Percentiles rank a stretch among this genome's conserved stretches.
Evolutionary conservation across 2,113 vertebrate species (phyloP).

Genomic region (Anseranas semipalmata): DNA sequence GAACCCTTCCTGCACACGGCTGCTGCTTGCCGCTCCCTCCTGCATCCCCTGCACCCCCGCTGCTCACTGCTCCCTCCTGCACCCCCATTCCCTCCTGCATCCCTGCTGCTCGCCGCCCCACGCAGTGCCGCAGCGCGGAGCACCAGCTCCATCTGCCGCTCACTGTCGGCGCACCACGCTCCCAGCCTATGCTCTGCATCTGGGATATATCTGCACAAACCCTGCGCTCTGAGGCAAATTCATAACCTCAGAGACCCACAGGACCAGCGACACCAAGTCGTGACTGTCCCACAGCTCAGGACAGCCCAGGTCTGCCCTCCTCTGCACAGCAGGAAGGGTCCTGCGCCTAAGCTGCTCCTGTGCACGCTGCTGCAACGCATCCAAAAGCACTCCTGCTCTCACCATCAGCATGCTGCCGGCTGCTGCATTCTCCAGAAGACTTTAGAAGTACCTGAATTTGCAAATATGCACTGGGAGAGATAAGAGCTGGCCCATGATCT

Average conservation of each 20-base stretch:
- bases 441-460: not conserved
- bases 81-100: rapidly evolving
- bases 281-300: rapidly evolving
- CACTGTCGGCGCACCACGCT: rapidly evolving
- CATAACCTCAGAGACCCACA: not conserved
- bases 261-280: rapidly evolving
- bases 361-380: rapidly evolving
- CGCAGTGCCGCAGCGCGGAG: not conserved
- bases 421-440: not conserved
- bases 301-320: not conserved
- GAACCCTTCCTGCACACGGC: not conserved
- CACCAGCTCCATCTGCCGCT: conserved; percentile 45
- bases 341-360: not conserved
- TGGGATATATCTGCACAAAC: not conserved
- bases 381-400: not conserved
- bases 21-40: not conserved
- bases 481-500: not conserved
- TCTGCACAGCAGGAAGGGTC: not conserved
- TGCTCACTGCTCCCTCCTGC: not conserved
- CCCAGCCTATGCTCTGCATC: not conserved
- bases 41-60: rapidly evolving
- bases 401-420: rapidly evolving
- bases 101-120: not conserved
- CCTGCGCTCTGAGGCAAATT: rapidly evolving
- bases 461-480: not conserved